Evolutionary conservation across 2,797 vertebrate genomes (phyloP).

Genomic region (Lepilemur septentrionalis): DNA sequence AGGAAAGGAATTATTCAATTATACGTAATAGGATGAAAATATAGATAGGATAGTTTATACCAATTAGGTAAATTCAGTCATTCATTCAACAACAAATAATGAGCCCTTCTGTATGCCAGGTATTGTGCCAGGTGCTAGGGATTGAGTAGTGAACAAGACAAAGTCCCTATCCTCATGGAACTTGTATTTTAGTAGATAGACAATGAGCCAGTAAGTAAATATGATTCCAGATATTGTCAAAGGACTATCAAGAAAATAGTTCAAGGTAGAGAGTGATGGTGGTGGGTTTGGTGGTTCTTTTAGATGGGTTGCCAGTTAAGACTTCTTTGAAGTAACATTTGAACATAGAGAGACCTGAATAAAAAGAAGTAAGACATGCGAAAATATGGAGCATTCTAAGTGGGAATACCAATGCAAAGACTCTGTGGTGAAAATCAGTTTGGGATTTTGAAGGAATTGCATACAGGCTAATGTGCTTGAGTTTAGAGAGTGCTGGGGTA

Average conservation of each 20-base stretch:
- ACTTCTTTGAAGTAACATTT: background rate
- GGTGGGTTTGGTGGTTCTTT: constrained; percentile 28
- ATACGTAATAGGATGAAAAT: background rate
- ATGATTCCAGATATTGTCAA: background rate
- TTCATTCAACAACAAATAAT: background rate
- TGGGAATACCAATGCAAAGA: background rate
- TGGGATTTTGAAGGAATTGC: background rate
- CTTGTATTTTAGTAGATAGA: background rate
- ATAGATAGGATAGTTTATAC: background rate
- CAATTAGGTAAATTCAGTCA: background rate
- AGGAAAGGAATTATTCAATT: constrained; percentile 15
- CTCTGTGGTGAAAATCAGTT: background rate
- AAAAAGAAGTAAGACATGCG: background rate
- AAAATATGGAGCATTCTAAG: background rate
- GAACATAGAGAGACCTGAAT: background rate
- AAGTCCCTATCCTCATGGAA: background rate
- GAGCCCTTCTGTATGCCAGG: background rate
- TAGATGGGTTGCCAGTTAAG: background rate
- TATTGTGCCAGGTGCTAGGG: background rate
- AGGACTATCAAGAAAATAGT: background rate
- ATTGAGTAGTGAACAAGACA: constrained; percentile 7
- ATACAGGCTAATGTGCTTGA: background rate
- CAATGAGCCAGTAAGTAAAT: background rate
- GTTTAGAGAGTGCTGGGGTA: constrained; percentile 13
- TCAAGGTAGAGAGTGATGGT: background rate